Conservation (phyloP, 2,113 vertebrate species). For the Desmodus rotundus region DNA sequence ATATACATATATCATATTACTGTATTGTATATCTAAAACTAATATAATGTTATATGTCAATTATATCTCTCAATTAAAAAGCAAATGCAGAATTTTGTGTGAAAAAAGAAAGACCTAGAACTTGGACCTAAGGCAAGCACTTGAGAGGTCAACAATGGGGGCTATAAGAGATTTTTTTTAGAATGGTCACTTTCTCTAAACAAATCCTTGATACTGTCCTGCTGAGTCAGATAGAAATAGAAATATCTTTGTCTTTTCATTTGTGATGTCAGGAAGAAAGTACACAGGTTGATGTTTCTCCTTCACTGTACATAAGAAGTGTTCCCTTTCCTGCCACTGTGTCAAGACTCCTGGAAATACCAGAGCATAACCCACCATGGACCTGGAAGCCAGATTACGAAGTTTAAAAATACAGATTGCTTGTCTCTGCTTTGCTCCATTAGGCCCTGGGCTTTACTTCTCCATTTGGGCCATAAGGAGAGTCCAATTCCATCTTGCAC, state of each 20-base stretch:
- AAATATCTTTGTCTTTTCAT: neutral
- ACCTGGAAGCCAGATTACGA: neutral
- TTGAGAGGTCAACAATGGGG: neutral
- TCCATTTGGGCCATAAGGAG: neutral
- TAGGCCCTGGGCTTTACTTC: neutral
- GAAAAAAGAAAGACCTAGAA: neutral
- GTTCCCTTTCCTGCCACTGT: neutral
- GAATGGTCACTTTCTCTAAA: conserved; percentile 6
- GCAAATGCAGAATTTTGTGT: neutral
- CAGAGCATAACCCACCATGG: neutral
- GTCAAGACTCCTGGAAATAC: neutral
- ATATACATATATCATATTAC: neutral
- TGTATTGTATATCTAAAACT: neutral
- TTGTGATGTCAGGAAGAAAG: neutral
- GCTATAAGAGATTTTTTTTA: neutral
- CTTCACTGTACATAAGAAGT: neutral
- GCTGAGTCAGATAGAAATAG: neutral
- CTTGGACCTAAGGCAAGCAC: neutral
- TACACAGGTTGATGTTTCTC: neutral
- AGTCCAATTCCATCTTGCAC: neutral
- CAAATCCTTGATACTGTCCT: neutral
- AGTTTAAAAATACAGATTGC: neutral
- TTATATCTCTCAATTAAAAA: neutral
- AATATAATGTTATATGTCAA: neutral
- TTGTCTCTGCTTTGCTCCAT: neutral